Conservation (phyloP, 2,888 invertebrate species). For the Eupithecia insigniata region DNA sequence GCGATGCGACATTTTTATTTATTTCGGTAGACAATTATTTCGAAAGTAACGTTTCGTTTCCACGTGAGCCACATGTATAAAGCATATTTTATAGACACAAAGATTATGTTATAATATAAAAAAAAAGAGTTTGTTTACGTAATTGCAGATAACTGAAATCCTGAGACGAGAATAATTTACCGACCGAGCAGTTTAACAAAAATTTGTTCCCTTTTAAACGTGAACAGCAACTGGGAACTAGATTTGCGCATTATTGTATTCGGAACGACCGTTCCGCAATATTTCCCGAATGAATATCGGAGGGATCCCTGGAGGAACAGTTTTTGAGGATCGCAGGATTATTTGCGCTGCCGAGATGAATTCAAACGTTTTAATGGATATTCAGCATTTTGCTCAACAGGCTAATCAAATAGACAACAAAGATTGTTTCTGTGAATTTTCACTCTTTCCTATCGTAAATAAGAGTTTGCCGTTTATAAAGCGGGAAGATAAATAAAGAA, state of each 20-base stretch:
- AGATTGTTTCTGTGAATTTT: slow-evolving; percentile 4
- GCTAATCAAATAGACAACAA: slow-evolving; percentile 10
- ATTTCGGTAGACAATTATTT: slow-evolving; percentile 44
- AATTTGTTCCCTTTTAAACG: slow-evolving; percentile 47
- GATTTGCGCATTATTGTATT: slow-evolving; percentile 62
- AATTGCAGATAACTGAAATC: slow-evolving; percentile 37
- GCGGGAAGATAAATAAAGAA: neutral
- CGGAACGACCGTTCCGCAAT: slow-evolving; percentile 61
- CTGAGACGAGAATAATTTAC: slow-evolving; percentile 39
- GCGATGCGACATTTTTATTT: slow-evolving; percentile 49
- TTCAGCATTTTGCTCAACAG: slow-evolving; percentile 56
- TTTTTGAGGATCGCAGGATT: slow-evolving; percentile 64
- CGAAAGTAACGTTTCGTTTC: slow-evolving; percentile 41
- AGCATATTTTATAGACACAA: slow-evolving; percentile 22
- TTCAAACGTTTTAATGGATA: slow-evolving; percentile 60
- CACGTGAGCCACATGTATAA: slow-evolving; percentile 36
- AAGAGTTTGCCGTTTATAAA: neutral
- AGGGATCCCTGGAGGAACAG: slow-evolving; percentile 65
- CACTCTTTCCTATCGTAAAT: neutral
- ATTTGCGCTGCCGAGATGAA: slow-evolving; percentile 60
- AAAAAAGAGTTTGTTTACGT: slow-evolving; percentile 35
- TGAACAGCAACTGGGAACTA: slow-evolving; percentile 49
- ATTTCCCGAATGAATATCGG: slow-evolving; percentile 66
- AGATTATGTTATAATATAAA: too few species aligned
- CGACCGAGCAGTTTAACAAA: slow-evolving; percentile 37